Conservation (phyloP, 1,140 invertebrate genomes). For the Achroia grisella region DNA sequence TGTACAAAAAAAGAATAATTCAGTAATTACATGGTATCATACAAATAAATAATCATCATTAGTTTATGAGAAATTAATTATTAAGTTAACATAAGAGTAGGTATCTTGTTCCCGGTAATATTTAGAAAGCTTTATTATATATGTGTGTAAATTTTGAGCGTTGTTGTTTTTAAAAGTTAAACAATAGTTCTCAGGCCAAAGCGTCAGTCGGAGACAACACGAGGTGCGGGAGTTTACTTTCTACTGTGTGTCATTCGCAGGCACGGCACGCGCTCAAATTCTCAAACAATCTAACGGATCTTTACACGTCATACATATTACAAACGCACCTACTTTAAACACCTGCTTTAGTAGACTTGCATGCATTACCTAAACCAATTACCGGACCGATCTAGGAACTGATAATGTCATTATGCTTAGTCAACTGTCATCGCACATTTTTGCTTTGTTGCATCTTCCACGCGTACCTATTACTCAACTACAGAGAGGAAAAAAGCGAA, state of each 20-base stretch:
- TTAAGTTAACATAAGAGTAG: background rate
- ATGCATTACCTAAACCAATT: no score
- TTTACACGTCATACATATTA: conserved; percentile 18
- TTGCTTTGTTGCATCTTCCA: no score
- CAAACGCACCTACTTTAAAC: background rate
- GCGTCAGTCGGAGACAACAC: conserved; percentile 6
- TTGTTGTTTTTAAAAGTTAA: conserved; percentile 12
- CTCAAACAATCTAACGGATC: conserved; percentile 25
- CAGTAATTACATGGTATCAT: no score
- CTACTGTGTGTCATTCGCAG: conserved; percentile 42
- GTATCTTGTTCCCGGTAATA: no score
- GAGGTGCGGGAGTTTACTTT: conserved; percentile 46
- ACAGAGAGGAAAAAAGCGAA: no score
- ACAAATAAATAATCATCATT: no score
- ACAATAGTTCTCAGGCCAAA: conserved; percentile 18
- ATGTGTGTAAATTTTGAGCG: background rate
- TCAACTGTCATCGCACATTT: no score
- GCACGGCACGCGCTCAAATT: conserved; percentile 35
- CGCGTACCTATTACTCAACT: no score
- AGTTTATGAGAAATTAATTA: background rate
- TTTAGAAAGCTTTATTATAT: conserved; percentile 6
- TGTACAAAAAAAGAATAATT: no score
- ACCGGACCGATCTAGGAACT: no score
- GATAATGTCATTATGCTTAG: no score
- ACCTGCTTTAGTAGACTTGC: no score